A percentile compares a stretch with the other conserved stretches of the same genome.
Conservation (phyloP, 2,797 vertebrate genomes). For the Clarias fuscus region DNA sequence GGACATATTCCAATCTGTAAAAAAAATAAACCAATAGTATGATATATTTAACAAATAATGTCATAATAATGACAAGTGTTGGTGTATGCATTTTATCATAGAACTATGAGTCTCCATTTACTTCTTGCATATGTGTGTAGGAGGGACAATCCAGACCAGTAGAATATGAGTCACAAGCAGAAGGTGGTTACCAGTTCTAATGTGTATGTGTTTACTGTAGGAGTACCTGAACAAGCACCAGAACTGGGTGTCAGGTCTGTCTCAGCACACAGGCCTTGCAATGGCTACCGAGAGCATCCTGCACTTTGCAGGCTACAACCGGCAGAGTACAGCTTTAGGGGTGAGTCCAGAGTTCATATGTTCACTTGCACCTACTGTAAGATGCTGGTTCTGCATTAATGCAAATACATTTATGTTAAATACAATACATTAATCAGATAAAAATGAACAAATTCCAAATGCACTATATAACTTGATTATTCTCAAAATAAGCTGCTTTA, state of each 20-base stretch:
- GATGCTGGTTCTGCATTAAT: background rate
- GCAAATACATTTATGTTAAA: background rate
- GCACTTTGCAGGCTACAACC: constrained; percentile 93
- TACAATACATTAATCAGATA: background rate
- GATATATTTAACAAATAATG: too few relatives aligned
- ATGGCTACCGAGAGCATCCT: constrained; percentile 96
- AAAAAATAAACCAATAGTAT: too few relatives aligned
- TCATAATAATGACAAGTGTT: too few relatives aligned
- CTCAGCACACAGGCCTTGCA: constrained; percentile 94
- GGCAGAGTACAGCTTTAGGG: constrained; percentile 89
- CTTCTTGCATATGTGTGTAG: too few relatives aligned
- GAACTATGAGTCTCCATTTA: too few relatives aligned
- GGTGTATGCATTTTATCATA: too few relatives aligned
- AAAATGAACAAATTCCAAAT: background rate
- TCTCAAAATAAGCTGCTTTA: background rate
- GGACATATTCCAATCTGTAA: too few relatives aligned
- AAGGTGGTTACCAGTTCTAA: background rate
- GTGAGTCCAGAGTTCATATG: constrained; percentile 67
- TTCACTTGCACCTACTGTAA: background rate
- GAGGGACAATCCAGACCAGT: background rate
- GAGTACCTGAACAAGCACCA: constrained; percentile 96
- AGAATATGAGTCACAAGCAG: background rate
- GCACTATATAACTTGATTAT: background rate
- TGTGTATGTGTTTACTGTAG: constrained; percentile 61
- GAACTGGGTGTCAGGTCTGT: constrained; percentile 93